A percentile compares a stretch with the other conserved stretches of the same genome.
These are phyloP conservation scores for Platichthys flesus DNA, from an alignment of 2,113 vertebrate species.

Conservation along the genomic window DNA sequence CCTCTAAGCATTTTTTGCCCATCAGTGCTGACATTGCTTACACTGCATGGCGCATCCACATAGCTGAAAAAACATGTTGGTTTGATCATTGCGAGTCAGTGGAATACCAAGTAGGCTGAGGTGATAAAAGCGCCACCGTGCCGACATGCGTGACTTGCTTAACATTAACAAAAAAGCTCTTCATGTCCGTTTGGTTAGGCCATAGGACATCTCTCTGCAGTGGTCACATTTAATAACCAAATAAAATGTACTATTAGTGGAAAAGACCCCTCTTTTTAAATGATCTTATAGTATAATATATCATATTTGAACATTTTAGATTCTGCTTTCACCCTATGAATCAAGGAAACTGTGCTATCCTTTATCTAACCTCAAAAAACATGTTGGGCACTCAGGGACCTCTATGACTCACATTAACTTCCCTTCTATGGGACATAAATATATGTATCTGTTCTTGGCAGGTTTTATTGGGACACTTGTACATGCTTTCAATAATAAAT, in stretches of 20 bases:
- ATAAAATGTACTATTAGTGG: neutral
- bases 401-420: constrained; percentile 57
- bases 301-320: neutral
- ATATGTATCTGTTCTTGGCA: constrained; percentile 68
- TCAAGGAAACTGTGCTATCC: neutral
- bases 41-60: neutral
- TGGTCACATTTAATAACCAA: neutral
- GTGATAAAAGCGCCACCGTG: neutral
- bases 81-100: neutral
- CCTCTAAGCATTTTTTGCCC: neutral
- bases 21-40: neutral
- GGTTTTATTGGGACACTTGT: constrained; percentile 74
- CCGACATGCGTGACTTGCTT: neutral
- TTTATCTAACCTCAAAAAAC: neutral
- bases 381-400: constrained; percentile 48
- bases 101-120: neutral
- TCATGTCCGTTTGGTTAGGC: neutral
- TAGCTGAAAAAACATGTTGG: neutral
- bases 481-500: constrained; percentile 80
- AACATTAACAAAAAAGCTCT: neutral
- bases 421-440: constrained; percentile 67
- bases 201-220: neutral
- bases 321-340: neutral
- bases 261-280: neutral
- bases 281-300: neutral